Base-by-base conservation (phyloP, 92 coral and sea anemone species). In the Parazoanthus atlanticus region DNA sequence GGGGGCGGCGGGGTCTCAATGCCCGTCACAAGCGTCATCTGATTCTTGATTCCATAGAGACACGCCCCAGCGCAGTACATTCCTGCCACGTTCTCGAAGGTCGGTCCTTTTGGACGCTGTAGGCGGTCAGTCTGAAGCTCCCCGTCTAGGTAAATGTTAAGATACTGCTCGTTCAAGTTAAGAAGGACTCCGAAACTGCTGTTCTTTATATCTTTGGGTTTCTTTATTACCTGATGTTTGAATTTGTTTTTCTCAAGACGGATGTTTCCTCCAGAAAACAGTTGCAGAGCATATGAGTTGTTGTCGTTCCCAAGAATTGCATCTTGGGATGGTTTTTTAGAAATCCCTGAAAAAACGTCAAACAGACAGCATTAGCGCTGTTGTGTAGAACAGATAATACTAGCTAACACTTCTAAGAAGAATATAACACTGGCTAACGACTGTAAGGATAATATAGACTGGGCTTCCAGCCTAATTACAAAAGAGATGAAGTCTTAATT, bases 1-100 rank as follows among this genome's bases (percentile, higher is more conserved):
- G 98, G 98, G 13, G 93, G 82, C 40, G 91, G 88, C 17, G 96
- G 98, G 0, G 96, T 95, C 73, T 88, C 98, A 66, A 90, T 92
- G 36, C 98, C 98, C n/a, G 98, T 95, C 3, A 90, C 91, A 43
- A 93, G 92, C 65, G 82, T 93, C 91, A 95, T 67, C 91, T 92
- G 89, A 17, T 88, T 93, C 76, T 93, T 93, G 90, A 92, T 43
- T 29, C 98, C 98, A 89, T 93, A 95, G 26, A 95, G 94, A 86
- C 98, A 95, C 67, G 92, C 89, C 56, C 91, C 98, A 46, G 98
- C 96, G 71, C 93, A 92, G 83, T 90, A 92, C 93, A 79, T 92
- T 21, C 98, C 98, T 32, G 90, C 86, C 78, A 95, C 92, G 30
- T 93, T 94, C 89, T 90, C 89, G 38, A 95, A 95, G 29, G 94